phyloP scores from a whole-genome alignment of 2,888 invertebrate genomes.

The Trichacis sp. region DNA sequence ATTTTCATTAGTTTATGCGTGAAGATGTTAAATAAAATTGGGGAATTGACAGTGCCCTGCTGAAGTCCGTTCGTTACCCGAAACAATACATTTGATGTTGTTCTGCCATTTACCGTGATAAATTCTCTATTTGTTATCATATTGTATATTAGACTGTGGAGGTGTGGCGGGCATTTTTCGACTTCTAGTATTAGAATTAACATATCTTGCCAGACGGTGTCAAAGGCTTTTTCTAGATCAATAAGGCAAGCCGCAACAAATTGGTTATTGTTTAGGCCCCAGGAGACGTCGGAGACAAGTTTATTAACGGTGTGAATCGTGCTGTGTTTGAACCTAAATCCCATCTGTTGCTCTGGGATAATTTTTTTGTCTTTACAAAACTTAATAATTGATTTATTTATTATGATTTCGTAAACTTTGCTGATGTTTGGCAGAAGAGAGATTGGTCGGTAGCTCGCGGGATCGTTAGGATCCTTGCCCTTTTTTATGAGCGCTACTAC shows the following conservation, averaged over 20 bases:
- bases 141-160: constrained; percentile 17
- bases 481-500: no score
- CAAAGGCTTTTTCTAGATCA: no score
- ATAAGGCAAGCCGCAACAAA: constrained; percentile 25
- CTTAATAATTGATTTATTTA: neutral
- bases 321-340: constrained; percentile 31
- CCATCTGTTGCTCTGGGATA: constrained; percentile 27
- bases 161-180: constrained; percentile 20
- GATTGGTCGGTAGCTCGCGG: no score
- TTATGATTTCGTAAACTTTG: constrained; percentile 6
- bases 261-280: constrained; percentile 4
- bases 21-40: neutral
- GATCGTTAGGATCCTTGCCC: no score
- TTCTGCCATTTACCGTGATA: neutral
- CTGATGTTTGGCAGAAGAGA: no score
- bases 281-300: constrained; percentile 10
- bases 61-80: constrained; percentile 26
- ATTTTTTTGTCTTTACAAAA: no score
- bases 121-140: constrained; percentile 28
- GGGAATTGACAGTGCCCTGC: constrained; percentile 32
- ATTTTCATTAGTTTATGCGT: neutral
- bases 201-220: constrained; percentile 21
- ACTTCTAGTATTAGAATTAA: constrained; percentile 21
- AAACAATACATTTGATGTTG: neutral
- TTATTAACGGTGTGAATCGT: constrained; percentile 33